phyloP scores from a whole-genome alignment of 2,888 invertebrate genomes.

The Lithophane socia region DNA sequence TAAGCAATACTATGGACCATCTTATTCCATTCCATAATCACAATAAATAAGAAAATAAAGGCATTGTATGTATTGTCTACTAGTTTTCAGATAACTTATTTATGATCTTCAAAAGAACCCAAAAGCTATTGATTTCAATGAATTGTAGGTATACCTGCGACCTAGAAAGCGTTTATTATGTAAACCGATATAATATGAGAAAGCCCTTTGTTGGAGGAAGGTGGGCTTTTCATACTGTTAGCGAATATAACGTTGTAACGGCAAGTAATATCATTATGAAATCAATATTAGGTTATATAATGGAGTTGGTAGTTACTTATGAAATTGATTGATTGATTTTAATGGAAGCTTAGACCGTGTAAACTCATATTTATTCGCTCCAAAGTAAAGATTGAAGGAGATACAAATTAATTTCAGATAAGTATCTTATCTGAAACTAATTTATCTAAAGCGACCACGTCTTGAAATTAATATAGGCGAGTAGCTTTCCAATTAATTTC shows the following conservation, averaged over 20 bases:
- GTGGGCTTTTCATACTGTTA: slow-evolving; percentile 27
- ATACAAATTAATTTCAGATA: background rate
- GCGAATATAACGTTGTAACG: background rate
- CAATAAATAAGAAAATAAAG: background rate
- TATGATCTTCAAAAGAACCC: background rate
- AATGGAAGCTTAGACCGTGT: background rate
- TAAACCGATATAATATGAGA: slow-evolving; percentile 20
- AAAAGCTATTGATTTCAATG: slow-evolving; percentile 10
- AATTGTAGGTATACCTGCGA: slow-evolving; percentile 12
- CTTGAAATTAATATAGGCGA: slow-evolving; percentile 8
- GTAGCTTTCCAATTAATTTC: background rate
- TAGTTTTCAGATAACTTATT: background rate
- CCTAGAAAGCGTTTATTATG: slow-evolving; percentile 33
- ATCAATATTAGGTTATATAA: background rate
- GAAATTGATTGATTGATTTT: slow-evolving; percentile 11
- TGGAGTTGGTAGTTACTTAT: background rate
- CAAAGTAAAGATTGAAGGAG: background rate
- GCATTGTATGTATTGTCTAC: background rate
- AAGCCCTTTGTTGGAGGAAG: slow-evolving; percentile 34
- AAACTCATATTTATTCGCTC: background rate
- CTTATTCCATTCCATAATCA: background rate
- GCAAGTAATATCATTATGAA: slow-evolving; percentile 4
- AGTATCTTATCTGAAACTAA: slow-evolving; percentile 2
- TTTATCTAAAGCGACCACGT: slow-evolving; percentile 4
- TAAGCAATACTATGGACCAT: too few species aligned